Base-by-base conservation (phyloP, 2,797 vertebrate genomes). In the Epinephelus coioides region DNA sequence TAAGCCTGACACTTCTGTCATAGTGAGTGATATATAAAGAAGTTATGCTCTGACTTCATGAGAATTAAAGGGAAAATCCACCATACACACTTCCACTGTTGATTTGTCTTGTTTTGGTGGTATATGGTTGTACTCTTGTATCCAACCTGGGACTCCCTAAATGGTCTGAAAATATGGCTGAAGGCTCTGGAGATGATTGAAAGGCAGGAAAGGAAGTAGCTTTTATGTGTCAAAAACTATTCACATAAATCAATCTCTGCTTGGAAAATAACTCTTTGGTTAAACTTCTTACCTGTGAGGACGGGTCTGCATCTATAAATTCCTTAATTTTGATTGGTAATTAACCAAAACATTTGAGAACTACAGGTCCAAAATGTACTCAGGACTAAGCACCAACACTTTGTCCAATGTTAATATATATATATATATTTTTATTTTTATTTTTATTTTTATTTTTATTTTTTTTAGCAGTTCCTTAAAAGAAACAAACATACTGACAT, bases 61-160 rank as follows among this genome's bases (percentile, higher is more conserved):
- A 43, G 12, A 73, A 59, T 78, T 77, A 64, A 82, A 85, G 70
- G 56, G 75, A 79, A 90, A 82, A 83, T 68, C 65, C 76, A 86
- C 76, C 79, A 19, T 13, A 64, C 76, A 53, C n/a, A 56, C 67
- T 71, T 61, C 30, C 38, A 70, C 67, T 78, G 50, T 49, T 46
- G 7, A 21, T 3, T 0, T 3, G 23, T 62, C 60, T 67, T 63
- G 18, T 27, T 65, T 49, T 70, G 15, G 30, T 30, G 27, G 27
- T 65, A 19, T 46, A n/a, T 59, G n/a, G 25, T 51, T 34, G n/a
- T 12, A 21, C 8, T 40, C n/a, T 4, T 68, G 38, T 60, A n/a
- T 6, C 23, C 25, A 49, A 74, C 6, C 61, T 27, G 12, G 17
- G 34, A 19, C 17, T 61, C n/a, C 27, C 18, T 30, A 38, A 56